Evolutionary conservation across 1,140 invertebrate genomes (phyloP), one percentile per base, ranked within the genome.

Genomic region (Andrena cerasifolii): DNA sequence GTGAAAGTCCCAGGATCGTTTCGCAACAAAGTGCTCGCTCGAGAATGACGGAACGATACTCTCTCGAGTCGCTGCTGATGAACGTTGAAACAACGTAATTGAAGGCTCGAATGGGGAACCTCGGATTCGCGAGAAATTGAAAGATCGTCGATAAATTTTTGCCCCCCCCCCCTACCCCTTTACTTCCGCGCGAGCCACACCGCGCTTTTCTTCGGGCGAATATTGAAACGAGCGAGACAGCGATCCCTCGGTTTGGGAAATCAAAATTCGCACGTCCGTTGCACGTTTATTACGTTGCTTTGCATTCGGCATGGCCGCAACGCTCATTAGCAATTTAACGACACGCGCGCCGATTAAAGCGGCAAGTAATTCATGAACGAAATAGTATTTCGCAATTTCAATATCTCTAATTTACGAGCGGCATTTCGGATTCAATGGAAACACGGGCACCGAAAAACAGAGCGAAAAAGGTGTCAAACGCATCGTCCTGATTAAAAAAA

Each of bases 291-390:
- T 1, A 36, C 16, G 0, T 72, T 24, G 47, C 56, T 45, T 56
- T 0, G 21, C 24, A n/a, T 51, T 12, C 31, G 28, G 26, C 18
- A 24, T 12, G 18, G 14, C 33, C 33, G 28, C 33, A 43, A 67
- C 36, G 16, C 49, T 77, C 74, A 56, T 75, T 59, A 70, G 33
- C 56, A 36, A 82, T 67, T 78, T 51, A 58, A 28, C 54, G 28
- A n/a, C 26, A 59, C 33, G 54, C 14, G 18, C 54, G 33, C 18
- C 36, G 28, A 82, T 77, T 65, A 56, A 71, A 58, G 53, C 67
- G 51, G 58, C 53, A 73, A 68, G 16, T 82, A 82, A 83, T 83
- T 78, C 67, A 78, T 56, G 45, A 66, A 73, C 49, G 53, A 71
- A 28, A 49, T 68, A 28, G 18, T 76, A n/a, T 70, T 70, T 68